These are phyloP conservation scores for Drosophila ercepeae DNA, from an alignment of 1,140 invertebrate species.

Conservation along the genomic window DNA sequence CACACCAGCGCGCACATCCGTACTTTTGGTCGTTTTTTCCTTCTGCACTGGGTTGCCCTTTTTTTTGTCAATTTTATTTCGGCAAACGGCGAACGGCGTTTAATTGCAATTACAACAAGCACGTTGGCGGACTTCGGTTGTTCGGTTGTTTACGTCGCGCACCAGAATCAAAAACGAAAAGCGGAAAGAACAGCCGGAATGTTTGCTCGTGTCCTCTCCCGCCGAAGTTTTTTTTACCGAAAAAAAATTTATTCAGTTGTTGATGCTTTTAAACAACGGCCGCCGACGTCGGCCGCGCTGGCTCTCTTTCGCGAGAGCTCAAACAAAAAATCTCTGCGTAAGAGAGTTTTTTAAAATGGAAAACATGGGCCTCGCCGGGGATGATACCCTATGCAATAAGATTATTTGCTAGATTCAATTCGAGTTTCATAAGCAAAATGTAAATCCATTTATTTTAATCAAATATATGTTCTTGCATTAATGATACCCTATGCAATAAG, in stretches of 20 bases:
- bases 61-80: slow-evolving; percentile 54
- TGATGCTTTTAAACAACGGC: not conserved
- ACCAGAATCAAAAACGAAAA: slow-evolving; percentile 20
- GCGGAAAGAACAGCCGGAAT: slow-evolving; percentile 42
- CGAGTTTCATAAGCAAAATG: too few relatives aligned
- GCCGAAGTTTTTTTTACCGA: slow-evolving; percentile 3
- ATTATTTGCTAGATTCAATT: too few relatives aligned
- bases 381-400: too few relatives aligned
- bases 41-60: slow-evolving; percentile 66
- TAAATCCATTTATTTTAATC: too few relatives aligned
- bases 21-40: slow-evolving; percentile 20
- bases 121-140: slow-evolving; percentile 32
- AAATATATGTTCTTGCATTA: too few relatives aligned
- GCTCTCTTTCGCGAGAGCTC: not conserved
- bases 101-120: slow-evolving; percentile 45
- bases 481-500: too few relatives aligned
- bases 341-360: not conserved
- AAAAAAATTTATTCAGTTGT: slow-evolving; percentile 2
- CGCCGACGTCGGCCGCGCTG: not conserved
- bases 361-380: too few relatives aligned
- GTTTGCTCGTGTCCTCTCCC: slow-evolving; percentile 34
- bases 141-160: slow-evolving; percentile 50
- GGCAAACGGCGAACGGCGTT: slow-evolving; percentile 35
- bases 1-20: slow-evolving; percentile 42
- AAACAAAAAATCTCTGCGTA: too few relatives aligned